Evolutionary conservation across 2,888 invertebrate genomes (phyloP), one percentile per base, ranked within the genome.

Genomic region (Caenorhabditis sp.): DNA sequence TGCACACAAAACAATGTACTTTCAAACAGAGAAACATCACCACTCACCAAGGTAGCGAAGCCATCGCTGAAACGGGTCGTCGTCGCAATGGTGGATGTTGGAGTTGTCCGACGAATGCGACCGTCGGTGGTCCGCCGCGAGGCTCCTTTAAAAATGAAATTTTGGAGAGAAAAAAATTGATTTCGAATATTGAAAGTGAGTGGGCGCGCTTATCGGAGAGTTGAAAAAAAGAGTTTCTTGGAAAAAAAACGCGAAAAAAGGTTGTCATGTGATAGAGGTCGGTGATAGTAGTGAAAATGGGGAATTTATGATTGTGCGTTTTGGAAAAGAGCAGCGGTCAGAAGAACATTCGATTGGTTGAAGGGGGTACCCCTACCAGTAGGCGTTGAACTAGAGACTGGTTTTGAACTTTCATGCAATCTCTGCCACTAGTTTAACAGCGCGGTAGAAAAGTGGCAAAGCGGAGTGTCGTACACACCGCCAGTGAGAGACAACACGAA

Each of bases 61-160:
- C 73, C 73, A 73, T 73, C 58, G 73, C 73, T 36, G 73, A 73
- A 63, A 73, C 73, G 55, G 73, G 73, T 19, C 73, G 65, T 59
- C 73, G 68, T 59, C 68, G 62, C 36, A 72, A 66, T 64, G 72
- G 72, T 63, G 72, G 72, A 61, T 67, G 72, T 61, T 72, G 72
- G 51, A 72, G 58, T 64, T 72, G 72, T 55, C 70, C 71, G 62
- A 67, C 66, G 60, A 71, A 71, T 55, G 12, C 19, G n/a, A n/a
- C n/a, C n/a, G n/a, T n/a, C n/a, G n/a, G n/a, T n/a, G n/a, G n/a
- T 21, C 19, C 14, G 21, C 14, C 54, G 55, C 43, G 14, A 43
- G 12, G 43, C 12, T 43, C 17, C 43, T 43, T 6, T 17, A 43
- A 43, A 43, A 43, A 43, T 3, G 17, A 54, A 62, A 43, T 36